Evolutionary conservation across 1,140 invertebrate species (phyloP), one percentile per base, ranked within the genome.

Genomic region (Patella vulgata): DNA sequence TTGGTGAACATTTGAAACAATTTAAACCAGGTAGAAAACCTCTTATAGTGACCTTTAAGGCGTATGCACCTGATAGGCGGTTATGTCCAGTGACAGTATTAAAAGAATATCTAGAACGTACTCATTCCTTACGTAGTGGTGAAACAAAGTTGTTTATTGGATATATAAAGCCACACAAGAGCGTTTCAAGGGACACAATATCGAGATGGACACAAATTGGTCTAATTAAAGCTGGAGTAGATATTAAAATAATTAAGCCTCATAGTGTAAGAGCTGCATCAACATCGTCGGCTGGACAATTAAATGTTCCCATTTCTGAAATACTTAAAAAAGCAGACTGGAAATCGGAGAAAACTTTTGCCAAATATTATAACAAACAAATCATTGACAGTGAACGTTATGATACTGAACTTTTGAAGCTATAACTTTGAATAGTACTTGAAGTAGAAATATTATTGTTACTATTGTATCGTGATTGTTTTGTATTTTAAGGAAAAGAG

Each of bases 231-330:
- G 46, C 55, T 27, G 65, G 65, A 23, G 59, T 68, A 21, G 50
- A 68, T 30, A 59, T 39, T 23, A 14, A 0, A 9, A 59, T 44
- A 1, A 63, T 63, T 54, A 43, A 28, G 28, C 30, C 60, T 2
- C 65, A 68, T 33, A 60, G 52, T 53, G 59, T 44, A 5, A 51
- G 65, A 43, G 28, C 59, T 28, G 54, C 59, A 21, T 30, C 63
- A 25, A 36, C 33, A 5, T 36, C 33, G 14, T 5, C 33, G 5
- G 33, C 33, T 36, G 3, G 12, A 19, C 11, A 25, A 5, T 5
- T 14, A 8, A 8, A 5, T 8, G 33, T 36, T 5, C 33, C 33
- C 5, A 14, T 36, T 8, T 36, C 33, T 5, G 33, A 36, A 8
- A 36, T 36, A 8, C 5, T 36, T 5, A 14, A 5, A 5, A 36